Conservation (phyloP, 1,140 invertebrate genomes). For the Amphibalanus amphitrite region DNA sequence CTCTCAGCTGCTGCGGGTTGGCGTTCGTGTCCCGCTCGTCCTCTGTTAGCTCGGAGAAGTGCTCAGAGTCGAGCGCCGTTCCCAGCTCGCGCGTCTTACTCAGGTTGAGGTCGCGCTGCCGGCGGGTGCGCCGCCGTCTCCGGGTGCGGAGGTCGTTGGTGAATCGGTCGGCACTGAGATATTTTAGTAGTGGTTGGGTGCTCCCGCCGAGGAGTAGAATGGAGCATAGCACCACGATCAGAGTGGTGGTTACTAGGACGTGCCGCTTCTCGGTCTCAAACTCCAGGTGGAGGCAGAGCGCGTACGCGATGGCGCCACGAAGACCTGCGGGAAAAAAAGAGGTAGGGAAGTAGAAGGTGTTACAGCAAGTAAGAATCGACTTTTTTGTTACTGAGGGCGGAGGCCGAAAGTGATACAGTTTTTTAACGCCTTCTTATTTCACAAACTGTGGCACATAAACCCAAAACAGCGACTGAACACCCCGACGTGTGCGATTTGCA, state of each 20-base stretch:
- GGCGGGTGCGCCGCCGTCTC: slow-evolving; percentile 37
- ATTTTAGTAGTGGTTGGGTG: slow-evolving; percentile 85
- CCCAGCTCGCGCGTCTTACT: slow-evolving; percentile 91
- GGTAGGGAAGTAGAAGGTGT: no score
- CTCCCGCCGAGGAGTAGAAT: slow-evolving; percentile 86
- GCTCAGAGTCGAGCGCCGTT: slow-evolving; percentile 87
- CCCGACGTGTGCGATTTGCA: no score
- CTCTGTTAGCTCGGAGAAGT: slow-evolving; percentile 86
- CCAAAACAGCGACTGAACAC: no score
- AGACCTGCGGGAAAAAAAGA: no score
- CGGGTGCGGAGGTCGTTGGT: slow-evolving; percentile 19
- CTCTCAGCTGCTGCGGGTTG: slow-evolving; percentile 43
- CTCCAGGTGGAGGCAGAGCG: slow-evolving; percentile 86
- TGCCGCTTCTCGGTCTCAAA: slow-evolving; percentile 83
- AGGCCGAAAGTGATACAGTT: no score
- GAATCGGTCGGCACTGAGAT: slow-evolving; percentile 22
- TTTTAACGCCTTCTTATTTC: no score
- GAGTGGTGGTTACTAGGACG: slow-evolving; percentile 90
- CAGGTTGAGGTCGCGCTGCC: slow-evolving; percentile 65
- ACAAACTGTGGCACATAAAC: no score
- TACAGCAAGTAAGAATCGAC: no score
- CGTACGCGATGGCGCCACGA: slow-evolving; percentile 93
- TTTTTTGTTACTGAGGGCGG: no score
- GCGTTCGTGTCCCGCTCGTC: slow-evolving; percentile 40
- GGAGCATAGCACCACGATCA: slow-evolving; percentile 92